A percentile compares a stretch with the other conserved stretches of the same genome.
These are phyloP conservation scores for Euschistus heros DNA, from an alignment of 1,140 invertebrate genomes.

Conservation along the genomic window DNA sequence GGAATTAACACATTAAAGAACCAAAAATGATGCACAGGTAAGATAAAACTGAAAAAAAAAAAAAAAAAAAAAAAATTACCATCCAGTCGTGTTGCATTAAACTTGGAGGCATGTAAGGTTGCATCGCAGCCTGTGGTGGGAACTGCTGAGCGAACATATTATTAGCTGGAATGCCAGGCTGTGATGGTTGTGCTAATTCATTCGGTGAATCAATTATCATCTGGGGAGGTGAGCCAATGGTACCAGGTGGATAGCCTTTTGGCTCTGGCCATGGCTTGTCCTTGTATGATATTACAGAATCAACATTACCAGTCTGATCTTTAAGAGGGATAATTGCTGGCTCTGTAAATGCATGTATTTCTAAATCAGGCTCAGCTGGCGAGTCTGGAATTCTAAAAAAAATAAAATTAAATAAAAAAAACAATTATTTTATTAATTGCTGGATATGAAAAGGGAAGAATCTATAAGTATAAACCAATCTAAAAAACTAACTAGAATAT, in stretches of 20 bases:
- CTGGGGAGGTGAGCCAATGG: constrained; percentile 16
- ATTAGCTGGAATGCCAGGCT: neutral
- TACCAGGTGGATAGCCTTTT: constrained; percentile 36
- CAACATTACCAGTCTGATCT: constrained; percentile 68
- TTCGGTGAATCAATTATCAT: neutral
- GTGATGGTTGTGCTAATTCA: neutral
- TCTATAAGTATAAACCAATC: too few species aligned
- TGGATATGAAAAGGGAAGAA: too few species aligned
- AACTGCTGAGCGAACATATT: neutral
- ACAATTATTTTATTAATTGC: neutral
- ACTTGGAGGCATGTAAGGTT: constrained; percentile 13
- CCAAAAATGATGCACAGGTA: neutral
- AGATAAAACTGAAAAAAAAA: neutral
- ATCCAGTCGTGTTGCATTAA: constrained; percentile 10
- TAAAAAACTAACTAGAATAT: neutral
- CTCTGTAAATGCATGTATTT: constrained; percentile 60
- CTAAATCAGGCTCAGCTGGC: constrained; percentile 71
- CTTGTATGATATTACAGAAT: constrained; percentile 64
- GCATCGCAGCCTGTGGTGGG: neutral
- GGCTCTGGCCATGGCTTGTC: constrained; percentile 70
- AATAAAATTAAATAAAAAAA: constrained; percentile 17
- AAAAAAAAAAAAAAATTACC: neutral
- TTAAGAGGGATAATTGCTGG: constrained; percentile 77
- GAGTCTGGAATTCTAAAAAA: constrained; percentile 63
- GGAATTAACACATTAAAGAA: neutral